Evolutionary conservation across 2,113 vertebrate species (phyloP).

Genomic region (Scortum barcoo): DNA sequence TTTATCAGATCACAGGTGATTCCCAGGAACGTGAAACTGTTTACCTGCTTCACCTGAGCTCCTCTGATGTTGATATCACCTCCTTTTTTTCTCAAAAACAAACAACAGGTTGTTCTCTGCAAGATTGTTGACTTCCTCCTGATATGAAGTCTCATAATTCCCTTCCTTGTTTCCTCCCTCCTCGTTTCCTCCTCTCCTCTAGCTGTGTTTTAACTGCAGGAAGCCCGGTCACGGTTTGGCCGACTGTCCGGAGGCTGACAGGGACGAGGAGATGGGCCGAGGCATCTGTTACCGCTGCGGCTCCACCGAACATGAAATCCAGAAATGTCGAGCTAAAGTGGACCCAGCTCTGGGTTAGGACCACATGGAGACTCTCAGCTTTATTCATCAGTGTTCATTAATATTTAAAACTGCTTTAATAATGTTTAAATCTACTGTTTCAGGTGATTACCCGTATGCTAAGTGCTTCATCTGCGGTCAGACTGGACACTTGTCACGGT

Average conservation of each 20-base stretch:
- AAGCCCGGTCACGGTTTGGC: slow-evolving; percentile 94
- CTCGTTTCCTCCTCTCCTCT: slow-evolving; percentile 1
- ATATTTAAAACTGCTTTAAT: not conserved
- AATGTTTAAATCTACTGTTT: slow-evolving; percentile 27
- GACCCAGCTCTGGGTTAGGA: slow-evolving; percentile 91
- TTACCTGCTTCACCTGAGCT: too few species aligned
- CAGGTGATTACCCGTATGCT: slow-evolving; percentile 94
- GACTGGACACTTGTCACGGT: slow-evolving; percentile 93
- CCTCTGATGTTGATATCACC: too few species aligned
- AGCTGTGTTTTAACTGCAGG: slow-evolving; percentile 97
- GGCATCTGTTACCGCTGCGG: slow-evolving; percentile 97
- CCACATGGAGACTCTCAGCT: not conserved
- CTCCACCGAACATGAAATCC: slow-evolving; percentile 95
- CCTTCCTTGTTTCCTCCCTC: too few species aligned
- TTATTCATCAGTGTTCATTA: not conserved
- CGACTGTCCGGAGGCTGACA: slow-evolving; percentile 91
- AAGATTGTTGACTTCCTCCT: too few species aligned
- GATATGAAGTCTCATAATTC: too few species aligned
- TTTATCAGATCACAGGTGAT: too few species aligned
- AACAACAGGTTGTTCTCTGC: too few species aligned
- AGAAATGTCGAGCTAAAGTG: slow-evolving; percentile 90
- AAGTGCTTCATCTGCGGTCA: slow-evolving; percentile 98
- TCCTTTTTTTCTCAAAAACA: too few species aligned
- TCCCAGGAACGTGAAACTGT: too few species aligned
- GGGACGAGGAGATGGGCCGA: slow-evolving; percentile 91